Evolutionary conservation across 2,113 vertebrate genomes (phyloP), one percentile per base, ranked within the genome.

Genomic region (Saccopteryx leptura): DNA sequence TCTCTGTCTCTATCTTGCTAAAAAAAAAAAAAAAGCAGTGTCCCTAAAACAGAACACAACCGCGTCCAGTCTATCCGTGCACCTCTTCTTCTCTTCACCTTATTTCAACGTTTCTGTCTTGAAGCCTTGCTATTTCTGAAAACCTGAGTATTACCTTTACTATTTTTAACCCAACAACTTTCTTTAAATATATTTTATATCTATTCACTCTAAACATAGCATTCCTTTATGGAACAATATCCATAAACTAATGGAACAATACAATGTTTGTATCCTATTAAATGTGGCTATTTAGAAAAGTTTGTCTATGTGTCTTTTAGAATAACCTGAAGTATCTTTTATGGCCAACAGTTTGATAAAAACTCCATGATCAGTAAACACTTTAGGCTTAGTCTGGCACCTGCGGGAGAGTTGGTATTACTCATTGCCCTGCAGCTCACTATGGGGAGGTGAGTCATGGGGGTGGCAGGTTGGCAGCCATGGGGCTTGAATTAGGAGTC

Each of bases 101-200:
- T n/a, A 24, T 63, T 94, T 81, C 14, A 33, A 23, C 18, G 71
- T 65, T 89, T 93, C 54, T 87, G 19, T 54, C 12, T 96, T 60
- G 18, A 81, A 50, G 5, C 82, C 61, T 71, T 71, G 26, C 65
- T n/a, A 52, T 52, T 91, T 91, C 56, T 83, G 50, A 92, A 52
- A 72, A 56, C 48, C 18, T 83, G 4, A 92, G 21, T 56, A 87
- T 65, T 78, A 28, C 18, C 21, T 79, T 11, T 85, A 54, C 26
- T 71, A 24, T 63, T 63, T 52, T 56, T 60, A 56, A 46, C 18
- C 7, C 63, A 85, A 76, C 2, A 46, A 54, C 12, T 74, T 68
- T 28, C 21, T 68, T 72, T 24, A 74, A 58, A 87, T 50, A 21
- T 56, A 23, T 66, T 90, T 78, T 52, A 9, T 68, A 87, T 63